These are phyloP conservation scores for Melanotaenia nigrans DNA, from an alignment of 2,797 vertebrate species.

Conservation along the genomic window DNA sequence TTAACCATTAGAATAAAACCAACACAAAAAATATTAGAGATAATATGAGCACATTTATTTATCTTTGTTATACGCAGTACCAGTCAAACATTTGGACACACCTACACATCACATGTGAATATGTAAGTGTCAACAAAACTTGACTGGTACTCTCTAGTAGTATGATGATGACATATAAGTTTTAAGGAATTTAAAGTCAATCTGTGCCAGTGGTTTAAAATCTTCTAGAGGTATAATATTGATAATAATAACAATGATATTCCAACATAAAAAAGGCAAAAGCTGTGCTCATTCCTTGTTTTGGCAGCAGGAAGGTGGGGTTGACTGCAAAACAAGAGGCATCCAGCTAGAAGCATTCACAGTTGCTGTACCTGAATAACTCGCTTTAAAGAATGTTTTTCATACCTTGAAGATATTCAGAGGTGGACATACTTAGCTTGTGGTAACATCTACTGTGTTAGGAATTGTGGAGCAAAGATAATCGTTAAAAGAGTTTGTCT, in stretches of 20 bases:
- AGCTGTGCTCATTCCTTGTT: too few relatives aligned
- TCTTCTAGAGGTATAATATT: background rate
- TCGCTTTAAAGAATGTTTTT: background rate
- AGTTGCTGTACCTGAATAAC: slow-evolving; percentile 17
- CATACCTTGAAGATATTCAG: background rate
- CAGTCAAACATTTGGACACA: too few relatives aligned
- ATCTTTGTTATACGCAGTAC: too few relatives aligned
- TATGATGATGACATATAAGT: background rate
- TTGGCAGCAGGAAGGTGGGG: background rate
- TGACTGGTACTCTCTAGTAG: too few relatives aligned
- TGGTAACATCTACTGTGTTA: background rate
- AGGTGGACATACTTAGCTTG: too few relatives aligned
- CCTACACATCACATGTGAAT: too few relatives aligned
- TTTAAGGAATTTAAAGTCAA: background rate
- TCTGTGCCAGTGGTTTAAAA: background rate
- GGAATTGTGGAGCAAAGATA: slow-evolving; percentile 1
- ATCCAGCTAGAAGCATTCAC: background rate
- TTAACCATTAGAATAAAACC: too few relatives aligned
- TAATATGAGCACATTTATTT: too few relatives aligned
- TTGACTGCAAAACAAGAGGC: background rate
- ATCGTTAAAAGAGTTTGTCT: background rate
- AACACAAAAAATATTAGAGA: too few relatives aligned
- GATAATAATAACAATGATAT: too few relatives aligned
- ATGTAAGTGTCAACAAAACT: too few relatives aligned
- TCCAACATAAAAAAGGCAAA: too few relatives aligned